These are phyloP conservation scores for Anabas testudineus DNA, from an alignment of 2,797 vertebrate genomes.

Conservation along the genomic window DNA sequence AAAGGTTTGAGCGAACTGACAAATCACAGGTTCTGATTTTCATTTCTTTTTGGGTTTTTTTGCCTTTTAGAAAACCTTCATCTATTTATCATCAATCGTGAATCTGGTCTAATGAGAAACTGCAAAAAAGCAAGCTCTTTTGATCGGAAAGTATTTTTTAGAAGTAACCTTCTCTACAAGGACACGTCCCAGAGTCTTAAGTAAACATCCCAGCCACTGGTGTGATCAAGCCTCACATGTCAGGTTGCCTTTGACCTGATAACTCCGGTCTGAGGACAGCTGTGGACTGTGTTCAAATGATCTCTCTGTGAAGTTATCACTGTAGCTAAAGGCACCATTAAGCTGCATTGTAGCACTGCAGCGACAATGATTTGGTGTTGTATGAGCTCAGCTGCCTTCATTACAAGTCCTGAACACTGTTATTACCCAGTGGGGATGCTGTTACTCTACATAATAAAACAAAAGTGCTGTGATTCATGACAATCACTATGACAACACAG, in stretches of 20 bases:
- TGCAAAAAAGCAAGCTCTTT: neutral
- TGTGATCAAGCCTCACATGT: conserved; percentile 59
- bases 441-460: neutral
- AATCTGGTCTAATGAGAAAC: too few relatives aligned
- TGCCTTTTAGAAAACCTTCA: too few relatives aligned
- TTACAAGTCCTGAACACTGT: neutral
- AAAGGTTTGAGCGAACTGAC: too few relatives aligned
- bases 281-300: conserved; percentile 37
- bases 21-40: too few relatives aligned
- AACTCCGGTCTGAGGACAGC: conserved; percentile 34
- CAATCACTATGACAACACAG: neutral
- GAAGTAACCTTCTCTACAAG: conserved; percentile 1
- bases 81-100: too few relatives aligned
- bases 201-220: conserved; percentile 35
- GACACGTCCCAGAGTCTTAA: conserved; percentile 10
- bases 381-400: neutral
- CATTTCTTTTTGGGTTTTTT: too few relatives aligned
- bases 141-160: neutral
- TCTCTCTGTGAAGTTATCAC: too few relatives aligned
- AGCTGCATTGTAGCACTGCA: neutral
- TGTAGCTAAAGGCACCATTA: neutral
- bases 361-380: neutral
- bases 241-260: conserved; percentile 44
- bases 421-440: neutral
- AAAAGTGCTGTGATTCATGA: conserved; percentile 9